Percentiles rank a stretch among this genome's conserved stretches.
phyloP scores from a whole-genome alignment of 2,113 vertebrate species.

The Ptyas mucosa region DNA sequence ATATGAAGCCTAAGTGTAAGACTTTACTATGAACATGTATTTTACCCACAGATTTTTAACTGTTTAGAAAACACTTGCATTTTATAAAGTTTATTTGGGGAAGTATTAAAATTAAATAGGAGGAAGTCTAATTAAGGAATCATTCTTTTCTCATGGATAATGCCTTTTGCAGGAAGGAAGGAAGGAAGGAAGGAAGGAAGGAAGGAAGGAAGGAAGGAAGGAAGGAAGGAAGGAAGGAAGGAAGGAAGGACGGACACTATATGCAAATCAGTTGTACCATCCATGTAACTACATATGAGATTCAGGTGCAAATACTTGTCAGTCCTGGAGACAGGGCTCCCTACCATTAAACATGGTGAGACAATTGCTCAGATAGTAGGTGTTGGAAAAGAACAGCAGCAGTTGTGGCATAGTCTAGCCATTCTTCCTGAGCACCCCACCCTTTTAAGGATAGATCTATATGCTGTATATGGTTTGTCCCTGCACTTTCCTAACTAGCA shows the following conservation, averaged over 20 bases:
- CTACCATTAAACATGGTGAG: neutral
- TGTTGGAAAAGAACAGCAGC: neutral
- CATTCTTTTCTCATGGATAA: no score
- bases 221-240: neutral
- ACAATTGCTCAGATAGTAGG: neutral
- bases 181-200: no score
- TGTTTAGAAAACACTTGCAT: neutral
- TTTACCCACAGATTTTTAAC: neutral
- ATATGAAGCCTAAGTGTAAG: neutral
- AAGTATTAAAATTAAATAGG: neutral
- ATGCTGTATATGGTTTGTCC: neutral
- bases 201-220: neutral
- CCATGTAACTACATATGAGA: neutral
- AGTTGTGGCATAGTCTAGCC: neutral
- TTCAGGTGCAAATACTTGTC: neutral
- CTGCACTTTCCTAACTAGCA: neutral
- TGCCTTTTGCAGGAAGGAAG: neutral
- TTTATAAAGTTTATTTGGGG: neutral
- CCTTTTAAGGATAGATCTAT: no score
- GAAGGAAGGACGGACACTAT: neutral
- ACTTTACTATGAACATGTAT: neutral
- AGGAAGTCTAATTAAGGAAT: neutral
- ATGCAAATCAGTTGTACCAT: neutral
- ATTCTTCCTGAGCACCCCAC: no score
- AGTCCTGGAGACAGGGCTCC: neutral